phyloP scores from a whole-genome alignment of 2,797 vertebrate genomes.

The Rhynchotus rufescens region DNA sequence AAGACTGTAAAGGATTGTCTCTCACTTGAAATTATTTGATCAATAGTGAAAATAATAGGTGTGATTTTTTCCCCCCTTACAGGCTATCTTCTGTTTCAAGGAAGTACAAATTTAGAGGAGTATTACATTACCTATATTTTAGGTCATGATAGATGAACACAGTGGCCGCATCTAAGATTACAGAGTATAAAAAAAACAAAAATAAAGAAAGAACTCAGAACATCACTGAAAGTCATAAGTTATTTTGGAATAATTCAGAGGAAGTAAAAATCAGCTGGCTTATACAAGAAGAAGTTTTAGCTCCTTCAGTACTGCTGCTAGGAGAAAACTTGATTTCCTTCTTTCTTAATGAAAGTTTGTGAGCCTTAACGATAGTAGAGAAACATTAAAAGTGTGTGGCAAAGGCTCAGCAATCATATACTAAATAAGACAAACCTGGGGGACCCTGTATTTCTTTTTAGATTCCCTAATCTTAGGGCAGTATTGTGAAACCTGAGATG shows the following conservation, averaged over 20 bases:
- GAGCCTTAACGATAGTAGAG: background rate
- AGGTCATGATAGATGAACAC: background rate
- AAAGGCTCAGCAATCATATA: constrained; percentile 12
- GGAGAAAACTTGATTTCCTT: background rate
- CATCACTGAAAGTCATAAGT: background rate
- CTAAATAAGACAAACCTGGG: constrained; percentile 1
- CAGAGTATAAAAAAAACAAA: background rate
- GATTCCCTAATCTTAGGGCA: background rate
- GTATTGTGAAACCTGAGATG: background rate
- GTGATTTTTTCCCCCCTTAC: background rate
- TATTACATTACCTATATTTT: background rate
- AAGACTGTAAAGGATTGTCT: background rate
- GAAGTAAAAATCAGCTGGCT: background rate
- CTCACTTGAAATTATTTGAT: background rate
- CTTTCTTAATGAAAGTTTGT: background rate
- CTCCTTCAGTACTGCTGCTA: background rate
- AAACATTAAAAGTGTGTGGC: background rate
- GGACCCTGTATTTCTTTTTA: background rate
- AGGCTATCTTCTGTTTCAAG: background rate
- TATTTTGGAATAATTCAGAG: background rate
- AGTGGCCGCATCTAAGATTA: background rate
- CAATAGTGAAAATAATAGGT: background rate
- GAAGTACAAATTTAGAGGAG: background rate
- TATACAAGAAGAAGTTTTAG: constrained; percentile 1
- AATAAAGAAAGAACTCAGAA: background rate